Evolutionary conservation across 2,797 vertebrate species (phyloP).

Genomic region (Ctenochaetus hawaiiensis): DNA sequence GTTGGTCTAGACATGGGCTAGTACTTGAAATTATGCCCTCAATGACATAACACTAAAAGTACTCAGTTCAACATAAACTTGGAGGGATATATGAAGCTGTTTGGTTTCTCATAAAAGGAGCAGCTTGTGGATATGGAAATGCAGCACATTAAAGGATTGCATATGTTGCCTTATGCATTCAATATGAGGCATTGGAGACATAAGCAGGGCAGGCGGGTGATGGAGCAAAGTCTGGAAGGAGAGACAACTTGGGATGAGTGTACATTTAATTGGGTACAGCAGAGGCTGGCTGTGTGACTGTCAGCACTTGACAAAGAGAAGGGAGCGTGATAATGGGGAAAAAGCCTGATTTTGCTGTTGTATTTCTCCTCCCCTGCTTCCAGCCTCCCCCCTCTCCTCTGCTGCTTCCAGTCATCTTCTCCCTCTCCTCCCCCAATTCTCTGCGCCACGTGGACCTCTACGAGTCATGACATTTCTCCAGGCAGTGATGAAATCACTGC

Average conservation of each 20-base stretch:
- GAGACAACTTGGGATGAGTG: slow-evolving; percentile 79
- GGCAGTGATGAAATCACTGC: slow-evolving; percentile 83
- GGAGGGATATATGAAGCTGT: slow-evolving; percentile 50
- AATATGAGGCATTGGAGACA: slow-evolving; percentile 65
- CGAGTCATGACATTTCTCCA: slow-evolving; percentile 87
- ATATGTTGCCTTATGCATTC: slow-evolving; percentile 69
- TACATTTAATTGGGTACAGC: slow-evolving; percentile 82
- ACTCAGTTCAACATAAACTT: slow-evolving; percentile 64
- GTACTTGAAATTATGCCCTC: slow-evolving; percentile 73
- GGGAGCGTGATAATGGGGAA: slow-evolving; percentile 75
- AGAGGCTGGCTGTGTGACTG: slow-evolving; percentile 75
- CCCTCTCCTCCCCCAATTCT: slow-evolving; percentile 56
- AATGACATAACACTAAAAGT: slow-evolving; percentile 72
- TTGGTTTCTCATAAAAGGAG: slow-evolving; percentile 65
- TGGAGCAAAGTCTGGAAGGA: slow-evolving; percentile 75
- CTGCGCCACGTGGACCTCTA: slow-evolving; percentile 82
- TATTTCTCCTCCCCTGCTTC: slow-evolving; percentile 57
- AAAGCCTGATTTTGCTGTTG: slow-evolving; percentile 71
- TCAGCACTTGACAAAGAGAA: slow-evolving; percentile 76
- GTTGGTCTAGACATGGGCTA: slow-evolving; percentile 78
- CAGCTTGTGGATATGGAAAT: slow-evolving; percentile 52
- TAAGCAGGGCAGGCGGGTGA: slow-evolving; percentile 51
- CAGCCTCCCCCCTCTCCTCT: slow-evolving; percentile 9
- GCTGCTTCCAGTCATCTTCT: slow-evolving; percentile 65
- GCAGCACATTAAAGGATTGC: slow-evolving; percentile 65